Evolutionary conservation across 2,797 vertebrate species (phyloP).

Genomic region (Cephalopachus bancanus): DNA sequence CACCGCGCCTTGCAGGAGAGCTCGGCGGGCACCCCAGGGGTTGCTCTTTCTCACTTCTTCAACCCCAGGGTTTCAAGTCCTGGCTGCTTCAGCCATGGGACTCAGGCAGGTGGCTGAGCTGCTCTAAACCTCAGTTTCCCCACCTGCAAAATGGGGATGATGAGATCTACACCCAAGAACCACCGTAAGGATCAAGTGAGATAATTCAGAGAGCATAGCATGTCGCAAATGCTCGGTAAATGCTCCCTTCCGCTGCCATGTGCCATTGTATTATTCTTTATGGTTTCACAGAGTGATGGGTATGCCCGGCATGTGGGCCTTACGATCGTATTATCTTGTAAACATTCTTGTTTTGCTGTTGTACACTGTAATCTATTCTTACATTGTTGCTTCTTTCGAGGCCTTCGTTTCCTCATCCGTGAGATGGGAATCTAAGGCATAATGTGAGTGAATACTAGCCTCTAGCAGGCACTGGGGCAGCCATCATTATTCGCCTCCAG

Average conservation of each 20-base stretch:
- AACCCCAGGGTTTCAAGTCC: neutral
- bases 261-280: neutral
- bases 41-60: neutral
- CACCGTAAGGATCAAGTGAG: neutral
- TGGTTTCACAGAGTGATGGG: neutral
- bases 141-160: neutral
- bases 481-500: accelerated
- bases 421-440: neutral
- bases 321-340: neutral
- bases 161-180: neutral
- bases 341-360: neutral
- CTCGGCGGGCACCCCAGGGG: neutral
- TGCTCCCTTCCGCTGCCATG: accelerated
- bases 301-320: too few relatives aligned
- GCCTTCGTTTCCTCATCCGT: neutral
- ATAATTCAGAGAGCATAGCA: neutral
- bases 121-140: neutral
- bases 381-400: neutral
- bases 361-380: neutral
- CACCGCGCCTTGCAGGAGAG: neutral
- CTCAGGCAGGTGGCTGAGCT: neutral
- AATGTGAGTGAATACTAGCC: neutral
- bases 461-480: neutral
- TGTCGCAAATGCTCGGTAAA: neutral
- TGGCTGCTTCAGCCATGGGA: neutral